These are phyloP conservation scores for Thalpophila matura DNA, from an alignment of 2,888 invertebrate species.

Conservation along the genomic window DNA sequence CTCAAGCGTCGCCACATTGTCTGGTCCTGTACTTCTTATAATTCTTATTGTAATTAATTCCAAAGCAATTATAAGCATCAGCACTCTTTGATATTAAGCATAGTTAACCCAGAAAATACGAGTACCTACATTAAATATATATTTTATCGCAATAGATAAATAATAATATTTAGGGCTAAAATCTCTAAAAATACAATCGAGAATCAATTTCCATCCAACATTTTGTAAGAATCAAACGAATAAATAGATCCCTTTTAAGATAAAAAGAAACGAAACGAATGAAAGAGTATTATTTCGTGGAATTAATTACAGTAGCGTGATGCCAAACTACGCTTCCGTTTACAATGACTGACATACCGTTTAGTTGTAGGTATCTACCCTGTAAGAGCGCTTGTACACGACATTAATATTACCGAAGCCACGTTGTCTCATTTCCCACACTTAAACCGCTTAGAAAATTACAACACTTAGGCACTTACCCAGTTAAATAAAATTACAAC, in stretches of 20 bases:
- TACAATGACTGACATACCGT: conserved; percentile 33
- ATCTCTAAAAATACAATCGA: not conserved
- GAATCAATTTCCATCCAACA: conserved; percentile 6
- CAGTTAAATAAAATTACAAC: conserved; percentile 2
- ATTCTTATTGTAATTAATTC: no score
- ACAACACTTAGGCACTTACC: conserved; percentile 19
- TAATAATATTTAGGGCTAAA: not conserved
- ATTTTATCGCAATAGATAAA: not conserved
- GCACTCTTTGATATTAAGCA: no score
- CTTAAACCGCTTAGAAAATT: conserved; percentile 7
- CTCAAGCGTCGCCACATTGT: no score
- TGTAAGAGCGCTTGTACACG: conserved; percentile 18
- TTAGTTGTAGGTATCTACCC: conserved; percentile 22
- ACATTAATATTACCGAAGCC: conserved; percentile 24
- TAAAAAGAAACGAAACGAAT: conserved; percentile 37
- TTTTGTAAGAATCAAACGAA: conserved; percentile 13
- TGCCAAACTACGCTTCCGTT: conserved; percentile 28
- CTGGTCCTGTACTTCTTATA: no score
- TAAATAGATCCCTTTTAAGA: conserved; percentile 33
- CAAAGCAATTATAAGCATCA: no score
- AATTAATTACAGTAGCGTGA: conserved; percentile 51
- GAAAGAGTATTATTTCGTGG: conserved; percentile 27
- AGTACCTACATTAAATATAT: not conserved
- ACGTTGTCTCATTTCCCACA: conserved; percentile 4
- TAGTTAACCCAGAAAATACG: not conserved